Evolutionary conservation across 2,888 invertebrate genomes (phyloP).

Genomic region (Hyalella azteca): DNA sequence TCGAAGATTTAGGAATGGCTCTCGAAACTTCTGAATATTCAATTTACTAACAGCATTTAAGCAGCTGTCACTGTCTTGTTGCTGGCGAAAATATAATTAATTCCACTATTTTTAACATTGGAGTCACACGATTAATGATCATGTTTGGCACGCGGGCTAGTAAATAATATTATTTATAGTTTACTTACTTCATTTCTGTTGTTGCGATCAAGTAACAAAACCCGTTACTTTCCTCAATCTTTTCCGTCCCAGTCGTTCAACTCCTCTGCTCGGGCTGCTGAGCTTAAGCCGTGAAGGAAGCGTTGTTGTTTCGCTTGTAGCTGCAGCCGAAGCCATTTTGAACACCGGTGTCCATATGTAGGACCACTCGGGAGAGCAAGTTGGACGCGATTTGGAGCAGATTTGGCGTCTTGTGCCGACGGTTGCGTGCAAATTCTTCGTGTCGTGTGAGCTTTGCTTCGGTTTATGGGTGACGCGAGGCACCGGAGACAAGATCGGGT

Average conservation of each 20-base stretch:
- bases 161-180: no score
- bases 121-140: no score
- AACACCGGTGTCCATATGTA: slow-evolving; percentile 20
- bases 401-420: slow-evolving; percentile 5
- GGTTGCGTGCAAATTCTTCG: slow-evolving; percentile 10
- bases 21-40: no score
- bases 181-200: no score
- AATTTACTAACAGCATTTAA: no score
- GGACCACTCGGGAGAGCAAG: slow-evolving; percentile 20
- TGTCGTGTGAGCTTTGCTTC: background rate
- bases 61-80: no score
- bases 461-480: slow-evolving; percentile 4
- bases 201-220: no score
- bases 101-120: no score
- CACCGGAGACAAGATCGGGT: background rate
- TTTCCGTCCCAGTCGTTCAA: background rate
- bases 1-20: no score
- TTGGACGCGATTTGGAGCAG: slow-evolving; percentile 15
- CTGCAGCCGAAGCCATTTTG: slow-evolving; percentile 31
- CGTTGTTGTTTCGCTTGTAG: slow-evolving; percentile 1
- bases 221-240: background rate
- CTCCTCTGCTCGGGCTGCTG: background rate
- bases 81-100: no score
- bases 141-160: no score
- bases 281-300: background rate